Evolutionary conservation across 1,140 invertebrate genomes (phyloP).

Genomic region (Paracyclopina nana): DNA sequence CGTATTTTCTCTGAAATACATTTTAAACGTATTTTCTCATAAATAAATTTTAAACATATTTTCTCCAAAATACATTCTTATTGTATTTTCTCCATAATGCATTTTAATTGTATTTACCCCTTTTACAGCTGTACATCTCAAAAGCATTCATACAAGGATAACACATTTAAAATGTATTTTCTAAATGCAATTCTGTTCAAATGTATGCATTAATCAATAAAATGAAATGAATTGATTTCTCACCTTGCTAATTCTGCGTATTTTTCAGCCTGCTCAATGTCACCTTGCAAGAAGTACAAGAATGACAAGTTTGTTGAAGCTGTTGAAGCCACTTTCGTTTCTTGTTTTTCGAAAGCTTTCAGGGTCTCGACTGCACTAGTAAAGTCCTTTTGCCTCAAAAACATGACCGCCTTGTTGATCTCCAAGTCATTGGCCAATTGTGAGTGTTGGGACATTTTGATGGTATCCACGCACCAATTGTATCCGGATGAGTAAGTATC

Average conservation of each 20-base stretch:
- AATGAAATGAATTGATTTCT: too few relatives aligned
- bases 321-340: slow-evolving; percentile 56
- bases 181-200: too few relatives aligned
- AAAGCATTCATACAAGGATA: too few relatives aligned
- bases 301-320: slow-evolving; percentile 81
- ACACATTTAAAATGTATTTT: too few relatives aligned
- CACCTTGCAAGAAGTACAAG: slow-evolving; percentile 46
- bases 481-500: slow-evolving; percentile 51
- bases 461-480: slow-evolving; percentile 38
- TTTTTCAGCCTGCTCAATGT: slow-evolving; percentile 42
- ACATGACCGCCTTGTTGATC: slow-evolving; percentile 80
- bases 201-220: too few relatives aligned
- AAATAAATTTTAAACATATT: too few relatives aligned
- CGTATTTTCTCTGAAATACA: too few relatives aligned
- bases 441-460: slow-evolving; percentile 5
- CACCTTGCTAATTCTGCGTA: slow-evolving; percentile 57
- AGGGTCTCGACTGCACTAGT: slow-evolving; percentile 60
- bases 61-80: too few relatives aligned
- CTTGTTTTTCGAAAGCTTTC: slow-evolving; percentile 68
- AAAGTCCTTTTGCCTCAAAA: slow-evolving; percentile 62
- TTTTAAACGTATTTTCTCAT: too few relatives aligned
- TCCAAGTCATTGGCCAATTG: slow-evolving; percentile 63
- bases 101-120: too few relatives aligned
- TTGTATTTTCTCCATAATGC: too few relatives aligned
- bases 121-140: too few relatives aligned